These are phyloP conservation scores for Plodia interpunctella DNA, from an alignment of 1,140 invertebrate species.

Conservation along the genomic window DNA sequence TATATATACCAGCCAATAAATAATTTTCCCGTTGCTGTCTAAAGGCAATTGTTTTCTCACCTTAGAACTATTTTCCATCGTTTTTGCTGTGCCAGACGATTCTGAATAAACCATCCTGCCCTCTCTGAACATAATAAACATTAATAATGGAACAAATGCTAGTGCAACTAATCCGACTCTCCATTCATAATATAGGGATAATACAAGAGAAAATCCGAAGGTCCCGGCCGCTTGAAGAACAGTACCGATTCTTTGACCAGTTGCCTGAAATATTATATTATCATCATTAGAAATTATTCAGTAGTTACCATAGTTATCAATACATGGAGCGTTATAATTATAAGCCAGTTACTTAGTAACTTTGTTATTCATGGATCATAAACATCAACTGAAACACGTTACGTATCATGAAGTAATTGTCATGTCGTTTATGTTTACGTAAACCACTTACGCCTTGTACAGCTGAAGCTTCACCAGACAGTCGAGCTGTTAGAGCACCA, in stretches of 20 bases:
- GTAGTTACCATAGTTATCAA: neutral
- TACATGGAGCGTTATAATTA: no score
- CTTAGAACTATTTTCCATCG: slow-evolving; percentile 80
- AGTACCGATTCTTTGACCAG: slow-evolving; percentile 84
- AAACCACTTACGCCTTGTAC: slow-evolving; percentile 83
- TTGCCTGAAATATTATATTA: slow-evolving; percentile 78
- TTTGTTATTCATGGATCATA: no score
- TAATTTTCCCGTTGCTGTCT: no score
- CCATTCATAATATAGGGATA: slow-evolving; percentile 85
- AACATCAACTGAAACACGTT: no score
- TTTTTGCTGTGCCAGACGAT: slow-evolving; percentile 78
- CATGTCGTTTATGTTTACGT: neutral
- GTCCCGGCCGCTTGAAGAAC: slow-evolving; percentile 83
- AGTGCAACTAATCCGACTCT: slow-evolving; percentile 83
- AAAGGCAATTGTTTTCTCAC: no score
- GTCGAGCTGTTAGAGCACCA: slow-evolving; percentile 82
- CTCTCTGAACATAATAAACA: slow-evolving; percentile 81
- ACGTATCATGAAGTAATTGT: no score
- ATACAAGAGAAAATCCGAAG: slow-evolving; percentile 77
- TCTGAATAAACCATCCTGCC: slow-evolving; percentile 78
- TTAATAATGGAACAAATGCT: slow-evolving; percentile 82
- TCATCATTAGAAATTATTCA: neutral
- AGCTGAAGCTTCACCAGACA: slow-evolving; percentile 86
- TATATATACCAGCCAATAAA: no score
- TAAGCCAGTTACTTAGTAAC: no score